Base-by-base conservation (phyloP, 2,113 vertebrate genomes). In the Collichthys lucidus region DNA sequence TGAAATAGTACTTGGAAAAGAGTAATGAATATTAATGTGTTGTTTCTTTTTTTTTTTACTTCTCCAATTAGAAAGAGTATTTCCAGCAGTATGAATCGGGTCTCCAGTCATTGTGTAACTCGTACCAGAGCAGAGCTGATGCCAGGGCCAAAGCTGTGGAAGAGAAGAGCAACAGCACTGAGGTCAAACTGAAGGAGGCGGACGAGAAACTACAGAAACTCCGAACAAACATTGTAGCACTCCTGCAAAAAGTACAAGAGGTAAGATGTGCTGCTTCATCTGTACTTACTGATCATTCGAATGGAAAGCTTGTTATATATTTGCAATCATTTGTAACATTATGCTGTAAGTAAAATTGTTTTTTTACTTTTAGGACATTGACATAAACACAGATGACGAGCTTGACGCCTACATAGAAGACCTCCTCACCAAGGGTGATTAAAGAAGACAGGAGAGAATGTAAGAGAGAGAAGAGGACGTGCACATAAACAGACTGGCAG, bases 181-280 rank as follows among this genome's bases (percentile, higher is more conserved):
- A 99, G 88, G 88, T 90, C 4, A 98, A 96, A 90, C 95, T 98
- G 49, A 95, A 87, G 31, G 98, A 99, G 80, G 96, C 97, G 0
- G 97, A 99, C 11, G 98, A 99, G 79, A 99, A 99, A 68, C 94
- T 99, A 46, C 97, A 98, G 93, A 99, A 97, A 88, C 86, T 99
- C 74, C 94, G 98, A 82, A 98, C 97, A 52, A 99, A 99, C 91
- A 99, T 99, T 4, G 97, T 99, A 46, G 96, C 97, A 3, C 96
- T 99, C 53, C 94, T 99, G 35, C 97, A 99, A 89, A 99, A 99
- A 94, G 98, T 99, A 35, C 98, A 99, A 93, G 98, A 99, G 97
- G 98, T 99, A 71, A 82, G 63, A 11, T 3, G 76, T 20, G 52
- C 29, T 52, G 22, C 15, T 52, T 64, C 4, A 29, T 69, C 17